Evolutionary conservation across 2,113 vertebrate species (phyloP).

Genomic region (Zingel zingel): DNA sequence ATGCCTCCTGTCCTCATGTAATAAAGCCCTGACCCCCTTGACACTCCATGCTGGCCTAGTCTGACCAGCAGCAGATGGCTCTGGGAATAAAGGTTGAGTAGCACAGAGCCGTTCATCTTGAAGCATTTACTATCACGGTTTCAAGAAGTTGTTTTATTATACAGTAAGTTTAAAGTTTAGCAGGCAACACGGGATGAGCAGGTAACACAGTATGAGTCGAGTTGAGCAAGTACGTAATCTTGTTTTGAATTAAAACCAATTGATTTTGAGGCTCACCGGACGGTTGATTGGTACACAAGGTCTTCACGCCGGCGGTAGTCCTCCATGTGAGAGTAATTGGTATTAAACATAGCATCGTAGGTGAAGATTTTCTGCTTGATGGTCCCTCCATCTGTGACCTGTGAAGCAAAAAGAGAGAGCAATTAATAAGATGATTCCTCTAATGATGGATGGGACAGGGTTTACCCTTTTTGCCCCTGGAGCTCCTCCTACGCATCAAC

Average conservation of each 20-base stretch:
- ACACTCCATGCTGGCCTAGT: constrained; percentile 31
- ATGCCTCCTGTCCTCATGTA: constrained; percentile 48
- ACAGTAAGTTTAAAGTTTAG: background rate
- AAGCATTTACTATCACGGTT: constrained; percentile 12
- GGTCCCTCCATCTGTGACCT: constrained; percentile 97
- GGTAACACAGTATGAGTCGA: background rate
- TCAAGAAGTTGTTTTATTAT: constrained; percentile 18
- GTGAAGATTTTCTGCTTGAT: constrained; percentile 99
- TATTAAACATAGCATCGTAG: constrained; percentile 98
- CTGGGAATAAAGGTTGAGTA: background rate
- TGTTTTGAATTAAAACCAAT: background rate
- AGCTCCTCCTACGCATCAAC: constrained; percentile 35
- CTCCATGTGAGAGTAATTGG: constrained; percentile 98
- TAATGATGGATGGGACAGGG: constrained; percentile 53
- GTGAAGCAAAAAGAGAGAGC: constrained; percentile 55
- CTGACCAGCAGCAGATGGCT: constrained; percentile 61
- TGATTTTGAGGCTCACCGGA: constrained; percentile 87
- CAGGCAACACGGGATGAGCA: background rate
- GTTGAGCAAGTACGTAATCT: background rate
- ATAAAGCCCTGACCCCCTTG: constrained; percentile 44
- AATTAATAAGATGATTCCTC: constrained; percentile 49
- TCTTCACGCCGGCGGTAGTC: constrained; percentile 94
- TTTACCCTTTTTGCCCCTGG: constrained; percentile 29
- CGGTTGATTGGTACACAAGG: constrained; percentile 95
- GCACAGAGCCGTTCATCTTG: constrained; percentile 14